A percentile compares a stretch with the other conserved stretches of the same genome.
Conservation (phyloP, 2,797 vertebrate species). For the Tapirus indicus region DNA sequence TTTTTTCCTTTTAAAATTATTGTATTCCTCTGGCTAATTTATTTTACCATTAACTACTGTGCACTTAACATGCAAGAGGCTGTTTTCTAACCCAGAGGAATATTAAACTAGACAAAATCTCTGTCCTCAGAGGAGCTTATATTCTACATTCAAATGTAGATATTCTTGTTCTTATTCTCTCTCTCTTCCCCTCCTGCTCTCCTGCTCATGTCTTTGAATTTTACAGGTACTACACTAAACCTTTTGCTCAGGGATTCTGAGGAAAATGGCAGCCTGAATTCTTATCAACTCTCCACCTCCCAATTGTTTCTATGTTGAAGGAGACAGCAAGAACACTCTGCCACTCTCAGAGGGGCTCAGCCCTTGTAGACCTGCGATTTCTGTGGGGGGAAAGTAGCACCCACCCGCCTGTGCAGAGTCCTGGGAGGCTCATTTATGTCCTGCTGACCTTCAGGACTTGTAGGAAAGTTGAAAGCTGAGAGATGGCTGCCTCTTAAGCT, state of each 20-base stretch:
- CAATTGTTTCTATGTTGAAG: background rate
- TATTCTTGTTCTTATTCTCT: background rate
- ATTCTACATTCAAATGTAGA: background rate
- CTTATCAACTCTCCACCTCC: background rate
- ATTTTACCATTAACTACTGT: constrained; percentile 3
- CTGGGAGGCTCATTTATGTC: background rate
- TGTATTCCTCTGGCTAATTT: constrained; percentile 23
- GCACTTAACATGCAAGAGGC: background rate
- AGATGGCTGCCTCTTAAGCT: background rate
- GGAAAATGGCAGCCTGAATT: background rate
- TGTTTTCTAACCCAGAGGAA: background rate
- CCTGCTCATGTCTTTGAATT: background rate
- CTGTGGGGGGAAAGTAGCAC: too few relatives aligned
- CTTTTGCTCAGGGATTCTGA: background rate
- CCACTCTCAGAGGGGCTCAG: background rate
- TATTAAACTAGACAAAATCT: constrained; percentile 38
- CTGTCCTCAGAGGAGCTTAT: background rate
- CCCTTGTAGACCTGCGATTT: background rate
- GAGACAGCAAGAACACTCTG: background rate
- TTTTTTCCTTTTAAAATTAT: constrained; percentile 13
- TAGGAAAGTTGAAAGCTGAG: background rate
- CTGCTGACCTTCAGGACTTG: background rate
- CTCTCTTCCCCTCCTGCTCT: background rate
- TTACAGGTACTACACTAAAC: background rate
- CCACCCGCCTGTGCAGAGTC: background rate